Percentiles rank a stretch among this genome's conserved stretches.
These are phyloP conservation scores for Tachypleus tridentatus DNA, from an alignment of 1,140 invertebrate genomes.

Conservation along the genomic window DNA sequence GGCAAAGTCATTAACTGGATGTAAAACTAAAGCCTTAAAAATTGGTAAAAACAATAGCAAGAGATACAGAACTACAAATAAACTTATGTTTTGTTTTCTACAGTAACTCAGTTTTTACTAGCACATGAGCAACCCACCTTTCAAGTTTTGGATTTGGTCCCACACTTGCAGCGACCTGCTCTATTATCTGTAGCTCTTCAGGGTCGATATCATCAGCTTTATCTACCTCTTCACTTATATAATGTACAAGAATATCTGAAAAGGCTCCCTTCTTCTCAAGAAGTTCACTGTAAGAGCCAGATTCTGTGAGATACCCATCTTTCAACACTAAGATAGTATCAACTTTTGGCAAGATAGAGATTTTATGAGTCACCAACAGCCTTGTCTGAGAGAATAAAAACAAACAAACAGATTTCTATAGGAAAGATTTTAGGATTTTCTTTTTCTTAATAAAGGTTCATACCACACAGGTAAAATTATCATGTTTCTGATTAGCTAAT, in stretches of 20 bases:
- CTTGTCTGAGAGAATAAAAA: constrained; percentile 26
- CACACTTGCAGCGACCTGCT: constrained; percentile 18
- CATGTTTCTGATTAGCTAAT: too few relatives aligned
- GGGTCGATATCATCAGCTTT: constrained; percentile 12
- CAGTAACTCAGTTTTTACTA: too few relatives aligned
- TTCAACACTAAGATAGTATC: constrained; percentile 40
- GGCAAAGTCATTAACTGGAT: too few relatives aligned
- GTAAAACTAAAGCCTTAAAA: too few relatives aligned
- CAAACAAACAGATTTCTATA: not conserved
- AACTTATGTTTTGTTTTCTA: too few relatives aligned
- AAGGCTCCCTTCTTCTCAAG: constrained; percentile 32
- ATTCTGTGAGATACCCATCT: constrained; percentile 36
- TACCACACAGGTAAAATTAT: too few relatives aligned
- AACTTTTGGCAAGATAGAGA: constrained; percentile 33
- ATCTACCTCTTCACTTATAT: constrained; percentile 18
- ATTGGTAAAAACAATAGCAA: too few relatives aligned
- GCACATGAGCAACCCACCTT: too few relatives aligned
- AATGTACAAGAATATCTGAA: constrained; percentile 32
- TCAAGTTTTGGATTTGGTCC: not conserved
- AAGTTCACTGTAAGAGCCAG: constrained; percentile 37
- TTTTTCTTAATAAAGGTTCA: too few relatives aligned
- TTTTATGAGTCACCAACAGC: constrained; percentile 33
- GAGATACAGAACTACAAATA: too few relatives aligned
- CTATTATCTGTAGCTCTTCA: constrained; percentile 22
- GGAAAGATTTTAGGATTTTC: too few relatives aligned